Conservation (phyloP, 1,140 invertebrate species). For the Pseudomyrmex pallidus region DNA sequence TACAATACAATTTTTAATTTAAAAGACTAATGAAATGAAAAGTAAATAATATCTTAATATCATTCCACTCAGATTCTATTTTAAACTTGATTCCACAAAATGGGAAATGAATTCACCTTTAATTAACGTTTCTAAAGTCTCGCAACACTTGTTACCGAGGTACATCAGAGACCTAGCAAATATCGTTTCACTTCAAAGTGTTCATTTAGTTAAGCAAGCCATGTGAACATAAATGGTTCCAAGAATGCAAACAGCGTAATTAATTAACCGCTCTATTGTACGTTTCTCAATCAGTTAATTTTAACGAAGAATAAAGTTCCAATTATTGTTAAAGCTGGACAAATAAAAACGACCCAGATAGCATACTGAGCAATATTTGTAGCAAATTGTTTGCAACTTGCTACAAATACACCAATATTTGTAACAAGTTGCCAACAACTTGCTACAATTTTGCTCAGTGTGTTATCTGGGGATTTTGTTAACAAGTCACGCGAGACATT, state of each 20-base stretch:
- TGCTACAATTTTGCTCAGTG: too few relatives aligned
- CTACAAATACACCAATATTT: too few relatives aligned
- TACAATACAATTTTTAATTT: too few relatives aligned
- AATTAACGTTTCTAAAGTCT: constrained; percentile 48
- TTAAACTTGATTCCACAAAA: not conserved
- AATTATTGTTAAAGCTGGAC: not conserved
- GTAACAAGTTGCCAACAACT: too few relatives aligned
- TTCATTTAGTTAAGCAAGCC: constrained; percentile 35
- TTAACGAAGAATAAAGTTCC: constrained; percentile 5
- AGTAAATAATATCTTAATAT: too few relatives aligned
- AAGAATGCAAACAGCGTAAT: constrained; percentile 6
- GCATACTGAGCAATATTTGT: too few relatives aligned
- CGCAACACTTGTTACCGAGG: not conserved
- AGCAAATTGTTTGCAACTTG: too few relatives aligned
- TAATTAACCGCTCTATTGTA: constrained; percentile 33
- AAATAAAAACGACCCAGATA: not conserved
- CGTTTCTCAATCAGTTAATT: constrained; percentile 20
- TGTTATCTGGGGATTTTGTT: too few relatives aligned
- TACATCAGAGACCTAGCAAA: constrained; percentile 18
- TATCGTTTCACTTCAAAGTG: constrained; percentile 22
- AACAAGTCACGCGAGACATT: not conserved
- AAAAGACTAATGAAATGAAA: too few relatives aligned
- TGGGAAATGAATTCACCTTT: not conserved
- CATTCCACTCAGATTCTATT: too few relatives aligned
- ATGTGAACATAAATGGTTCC: constrained; percentile 11